Base-by-base conservation (phyloP, 2,797 vertebrate species). In the Coendou prehensilis region DNA sequence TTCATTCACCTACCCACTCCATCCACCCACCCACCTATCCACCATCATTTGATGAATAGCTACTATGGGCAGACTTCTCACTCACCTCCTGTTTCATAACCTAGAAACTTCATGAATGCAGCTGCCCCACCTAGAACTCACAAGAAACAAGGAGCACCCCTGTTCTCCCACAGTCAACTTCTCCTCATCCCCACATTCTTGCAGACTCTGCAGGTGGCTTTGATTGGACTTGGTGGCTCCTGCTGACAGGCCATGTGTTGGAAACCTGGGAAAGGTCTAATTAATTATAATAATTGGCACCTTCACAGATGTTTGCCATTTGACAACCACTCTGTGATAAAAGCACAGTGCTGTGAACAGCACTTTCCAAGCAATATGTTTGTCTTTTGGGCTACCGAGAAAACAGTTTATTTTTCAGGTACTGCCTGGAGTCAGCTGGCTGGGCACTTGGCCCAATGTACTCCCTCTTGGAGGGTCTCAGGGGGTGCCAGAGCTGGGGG, bases 221-320 rank as follows among this genome's bases (percentile, higher is more conserved):
- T 98, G 97, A 97, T 94, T 96, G 97, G 97, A 97, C 96, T 91
- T 0, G 93, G 50, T 80, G 1, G 96, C 96, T 97, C 96, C 97
- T 97, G 95, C 97, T 97, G 96, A 97, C 96, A 96, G 93, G 97
- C 97, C 79, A 54, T 93, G 79, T 93, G 97, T 98, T 95, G 93
- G 97, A 97, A 98, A 95, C 94, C 96, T 84, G 92, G 95, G 97
- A 97, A 98, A 94, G 94, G 93, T 97, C 98, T 98, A 98, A 98
- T 98, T 98, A 98, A 97, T 98, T 98, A 97, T 82, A 97, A 89
- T 98, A 98, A 98, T 90, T 97, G 97, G 97, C 97, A 97, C 92
- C 97, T 95, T 96, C 63, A 33, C 98, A 98, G 98, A 97, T 97
- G 98, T 94, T 95, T 96, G 30, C 98, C 84, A 3, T 71, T 89